These are phyloP conservation scores for Monopis laevigella DNA, from an alignment of 2,888 invertebrate genomes.

Conservation along the genomic window DNA sequence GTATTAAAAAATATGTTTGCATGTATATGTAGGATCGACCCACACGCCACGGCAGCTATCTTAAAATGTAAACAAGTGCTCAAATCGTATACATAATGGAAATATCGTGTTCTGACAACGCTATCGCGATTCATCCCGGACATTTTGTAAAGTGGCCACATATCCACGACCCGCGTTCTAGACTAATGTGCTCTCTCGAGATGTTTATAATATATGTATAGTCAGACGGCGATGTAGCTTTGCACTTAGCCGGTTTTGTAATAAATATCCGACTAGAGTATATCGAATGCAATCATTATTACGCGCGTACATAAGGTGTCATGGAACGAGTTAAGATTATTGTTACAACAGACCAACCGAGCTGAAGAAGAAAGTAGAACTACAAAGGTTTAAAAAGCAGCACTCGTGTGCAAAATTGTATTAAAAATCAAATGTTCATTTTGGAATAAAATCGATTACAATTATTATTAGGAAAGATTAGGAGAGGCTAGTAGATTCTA, in stretches of 20 bases:
- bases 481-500: too few species aligned
- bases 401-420: neutral
- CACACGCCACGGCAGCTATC: conserved; percentile 36
- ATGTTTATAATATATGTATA: conserved; percentile 39
- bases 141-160: conserved; percentile 64
- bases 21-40: conserved; percentile 13
- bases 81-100: conserved; percentile 68
- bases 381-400: neutral
- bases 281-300: neutral
- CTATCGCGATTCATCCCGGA: conserved; percentile 64
- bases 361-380: neutral
- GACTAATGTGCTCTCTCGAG: conserved; percentile 25
- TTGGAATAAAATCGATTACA: neutral
- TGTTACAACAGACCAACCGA: neutral
- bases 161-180: conserved; percentile 40
- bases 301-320: neutral
- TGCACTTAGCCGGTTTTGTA: conserved; percentile 40
- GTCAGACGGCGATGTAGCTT: conserved; percentile 36
- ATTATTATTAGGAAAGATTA: too few species aligned
- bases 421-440: neutral
- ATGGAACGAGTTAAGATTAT: neutral
- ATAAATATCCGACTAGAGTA: neutral
- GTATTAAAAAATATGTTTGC: too few species aligned
- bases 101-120: conserved; percentile 67
- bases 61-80: conserved; percentile 64